phyloP scores from a whole-genome alignment of 1,140 invertebrate genomes.

The Nephotettix cincticeps region DNA sequence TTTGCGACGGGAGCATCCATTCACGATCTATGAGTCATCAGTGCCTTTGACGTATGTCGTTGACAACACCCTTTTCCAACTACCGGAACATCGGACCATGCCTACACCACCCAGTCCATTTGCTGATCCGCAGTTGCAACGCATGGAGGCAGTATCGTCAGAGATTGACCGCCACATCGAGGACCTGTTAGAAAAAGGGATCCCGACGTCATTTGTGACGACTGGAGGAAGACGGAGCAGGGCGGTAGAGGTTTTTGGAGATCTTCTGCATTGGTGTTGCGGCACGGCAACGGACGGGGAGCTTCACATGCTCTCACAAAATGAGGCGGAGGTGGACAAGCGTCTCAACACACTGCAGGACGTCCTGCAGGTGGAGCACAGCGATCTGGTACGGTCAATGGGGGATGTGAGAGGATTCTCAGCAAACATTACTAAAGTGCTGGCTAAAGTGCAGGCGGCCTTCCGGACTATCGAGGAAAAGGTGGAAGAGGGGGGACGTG shows the following conservation, averaged over 20 bases:
- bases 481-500: neutral
- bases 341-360: neutral
- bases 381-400: neutral
- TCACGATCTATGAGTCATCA: no score
- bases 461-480: neutral
- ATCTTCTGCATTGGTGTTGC: neutral
- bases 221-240: neutral
- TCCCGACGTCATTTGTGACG: no score
- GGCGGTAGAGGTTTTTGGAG: neutral
- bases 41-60: no score
- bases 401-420: neutral
- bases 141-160: no score
- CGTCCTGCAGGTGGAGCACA: neutral
- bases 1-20: no score
- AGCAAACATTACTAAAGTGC: neutral
- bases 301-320: slow-evolving; percentile 34
- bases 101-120: no score
- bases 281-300: neutral
- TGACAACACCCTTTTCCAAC: no score
- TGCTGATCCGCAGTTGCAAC: no score
- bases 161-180: no score
- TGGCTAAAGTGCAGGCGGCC: neutral
- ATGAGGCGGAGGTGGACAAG: neutral
- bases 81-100: no score
- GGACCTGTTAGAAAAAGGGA: no score